Base-by-base conservation (phyloP, 2,797 vertebrate genomes). In the Avahi laniger region DNA sequence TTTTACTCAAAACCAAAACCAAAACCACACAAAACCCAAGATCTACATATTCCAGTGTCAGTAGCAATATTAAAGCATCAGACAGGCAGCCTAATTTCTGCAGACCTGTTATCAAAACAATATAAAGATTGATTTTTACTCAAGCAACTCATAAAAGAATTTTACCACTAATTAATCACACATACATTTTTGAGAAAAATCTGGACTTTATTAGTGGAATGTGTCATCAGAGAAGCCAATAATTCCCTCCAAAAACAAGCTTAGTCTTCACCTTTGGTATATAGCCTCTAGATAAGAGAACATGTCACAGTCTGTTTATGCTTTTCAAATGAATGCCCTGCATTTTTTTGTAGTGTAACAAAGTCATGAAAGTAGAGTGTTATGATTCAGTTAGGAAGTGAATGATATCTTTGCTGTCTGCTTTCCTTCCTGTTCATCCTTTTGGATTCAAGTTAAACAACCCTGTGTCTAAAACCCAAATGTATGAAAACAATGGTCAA, bases 361-460 rank as follows among this genome's bases (percentile, higher is more conserved):
- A 96, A 97, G 89, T 81, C 97, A 93, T 96, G 95, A 97, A 98
- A 98, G 93, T 82, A 18, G 0, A 97, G 43, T 94, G 96, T 97
- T 96, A 79, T 94, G 93, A 95, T 97, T 97, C 67, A 96, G 48
- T 96, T 65, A 98, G 98, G 98, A 98, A 98, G 76, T 69, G 46
- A 91, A 50, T 91, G 96, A 88, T 96, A 98, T 84, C 95, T 94
- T 52, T 85, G 88, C 24, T 96, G 95, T 98, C 98, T 98, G 70
- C 92, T 97, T 98, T 98, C 98, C 97, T 98, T 98, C 98, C 98
- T 98, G 97, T 92, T 87, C 87, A 85, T 67, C 97, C 18, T 97
- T 97, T 98, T 96, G 96, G 84, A 98, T 93, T 94, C 84, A 94
- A 38, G 97, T 96, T 92, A 97, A 91, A 98, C 96, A 96, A 59